Base-by-base conservation (phyloP, 2,888 invertebrate species). In the Mesorhabditis sp. region DNA sequence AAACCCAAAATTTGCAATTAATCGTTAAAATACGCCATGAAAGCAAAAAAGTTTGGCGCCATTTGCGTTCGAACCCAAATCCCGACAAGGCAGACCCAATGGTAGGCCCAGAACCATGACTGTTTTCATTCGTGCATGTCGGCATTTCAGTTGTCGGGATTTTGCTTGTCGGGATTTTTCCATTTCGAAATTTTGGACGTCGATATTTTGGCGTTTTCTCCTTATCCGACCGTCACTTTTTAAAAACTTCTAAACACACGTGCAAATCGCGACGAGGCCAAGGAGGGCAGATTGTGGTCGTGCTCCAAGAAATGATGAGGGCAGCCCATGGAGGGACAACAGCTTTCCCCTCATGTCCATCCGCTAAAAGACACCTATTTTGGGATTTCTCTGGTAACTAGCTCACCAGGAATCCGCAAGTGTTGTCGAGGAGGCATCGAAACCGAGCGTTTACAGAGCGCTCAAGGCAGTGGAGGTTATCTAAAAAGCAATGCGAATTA, bases 401-500 rank as follows among this genome's bases (percentile, higher is more conserved):
- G 66, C 13, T 50, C 88, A 95, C 95, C 90, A 98, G 90, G 88
- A 98, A 98, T 74, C 98, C 98, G 83, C 97, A 98, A 84, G 98
- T 99, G 88, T 98, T 98, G 89, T 98, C 98, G 85, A 98, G 89
- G 58, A 98, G 90, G 90, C 98, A 98, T 85, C 98, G 91, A 90
- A 98, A 98, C 86, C 98, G 91, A 84, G 98, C 97, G 76, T 97
- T 97, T 86, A 98, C 96, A 87, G 94, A 95, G 83, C 97, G 90
- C 88, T 97, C 96, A 82, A 97, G 74, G 41, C 70, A 74, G 41
- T 74, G 68, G 1, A 70, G 69, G 41, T 80, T 78, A 43, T 76
- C 78, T 78, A 72, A 42, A 80, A 73, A 68, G 15, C 5, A n/a
- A 62, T 5, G 10, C 41, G 15, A 4, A 6, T 67, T 7, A 65